phyloP scores from a whole-genome alignment of 2,113 vertebrate species.

The Poeciliopsis retropinna region DNA sequence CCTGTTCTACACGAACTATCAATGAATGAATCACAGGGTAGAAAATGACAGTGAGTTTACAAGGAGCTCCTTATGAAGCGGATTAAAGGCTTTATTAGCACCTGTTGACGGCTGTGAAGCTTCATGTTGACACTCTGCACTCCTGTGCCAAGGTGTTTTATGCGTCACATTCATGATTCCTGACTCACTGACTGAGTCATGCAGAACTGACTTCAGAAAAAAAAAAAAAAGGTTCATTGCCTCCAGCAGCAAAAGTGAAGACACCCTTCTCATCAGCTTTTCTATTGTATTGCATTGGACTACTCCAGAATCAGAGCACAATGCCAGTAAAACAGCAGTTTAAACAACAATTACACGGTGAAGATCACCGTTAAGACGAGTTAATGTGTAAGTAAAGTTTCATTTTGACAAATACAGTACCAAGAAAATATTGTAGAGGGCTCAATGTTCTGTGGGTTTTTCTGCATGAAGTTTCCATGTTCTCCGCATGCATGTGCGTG shows the following conservation, averaged over 20 bases:
- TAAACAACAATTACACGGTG: neutral
- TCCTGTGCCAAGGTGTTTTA: neutral
- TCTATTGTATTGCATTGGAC: too few relatives aligned
- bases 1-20: neutral
- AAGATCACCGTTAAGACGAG: neutral
- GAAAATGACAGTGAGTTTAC: neutral
- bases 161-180: neutral
- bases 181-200: conserved; percentile 6
- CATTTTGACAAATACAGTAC: neutral
- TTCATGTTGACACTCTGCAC: neutral
- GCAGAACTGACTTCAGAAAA: neutral
- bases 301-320: neutral
- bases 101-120: neutral
- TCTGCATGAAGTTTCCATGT: too few relatives aligned
- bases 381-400: too few relatives aligned
- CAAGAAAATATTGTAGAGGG: too few relatives aligned
- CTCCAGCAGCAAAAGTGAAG: neutral
- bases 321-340: neutral
- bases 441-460: too few relatives aligned
- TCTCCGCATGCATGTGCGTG: too few relatives aligned
- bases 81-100: neutral
- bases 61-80: neutral
- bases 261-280: too few relatives aligned
- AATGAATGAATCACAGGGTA: neutral
- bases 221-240: neutral